Evolutionary conservation across 1,140 invertebrate species (phyloP).

Genomic region (Caenorhabditis brenneri): DNA sequence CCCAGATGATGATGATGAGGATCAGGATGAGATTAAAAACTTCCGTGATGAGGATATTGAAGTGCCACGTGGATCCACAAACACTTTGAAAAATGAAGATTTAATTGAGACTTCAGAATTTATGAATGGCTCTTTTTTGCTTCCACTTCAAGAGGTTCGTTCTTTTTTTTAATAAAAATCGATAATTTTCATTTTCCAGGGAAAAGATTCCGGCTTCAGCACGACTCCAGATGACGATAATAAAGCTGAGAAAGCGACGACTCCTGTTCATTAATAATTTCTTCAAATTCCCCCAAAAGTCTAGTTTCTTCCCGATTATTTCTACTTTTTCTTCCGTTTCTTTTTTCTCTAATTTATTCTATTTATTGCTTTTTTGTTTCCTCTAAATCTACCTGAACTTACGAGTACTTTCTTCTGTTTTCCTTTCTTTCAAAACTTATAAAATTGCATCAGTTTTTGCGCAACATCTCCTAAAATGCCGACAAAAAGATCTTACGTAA

Average conservation of each 20-base stretch:
- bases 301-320: too few species aligned
- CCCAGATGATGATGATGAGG: constrained; percentile 5
- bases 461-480: not conserved
- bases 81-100: not conserved
- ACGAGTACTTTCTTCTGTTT: too few species aligned
- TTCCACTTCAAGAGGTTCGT: not conserved
- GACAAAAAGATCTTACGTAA: not conserved
- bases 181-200: constrained; percentile 8
- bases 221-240: constrained; percentile 27
- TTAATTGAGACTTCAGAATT: not conserved
- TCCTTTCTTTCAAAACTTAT: too few species aligned
- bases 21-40: constrained; percentile 27
- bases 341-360: too few species aligned
- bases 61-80: not conserved
- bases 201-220: constrained; percentile 1
- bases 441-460: not conserved
- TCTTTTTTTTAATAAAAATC: not conserved
- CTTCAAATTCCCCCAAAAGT: too few species aligned
- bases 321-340: too few species aligned
- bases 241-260: not conserved
- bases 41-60: constrained; percentile 14
- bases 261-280: not conserved
- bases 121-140: not conserved
- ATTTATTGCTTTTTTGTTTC: too few species aligned
- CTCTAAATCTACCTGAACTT: too few species aligned